These are phyloP conservation scores for Podotricha telesiphe DNA, from an alignment of 2,888 invertebrate genomes.

Conservation along the genomic window DNA sequence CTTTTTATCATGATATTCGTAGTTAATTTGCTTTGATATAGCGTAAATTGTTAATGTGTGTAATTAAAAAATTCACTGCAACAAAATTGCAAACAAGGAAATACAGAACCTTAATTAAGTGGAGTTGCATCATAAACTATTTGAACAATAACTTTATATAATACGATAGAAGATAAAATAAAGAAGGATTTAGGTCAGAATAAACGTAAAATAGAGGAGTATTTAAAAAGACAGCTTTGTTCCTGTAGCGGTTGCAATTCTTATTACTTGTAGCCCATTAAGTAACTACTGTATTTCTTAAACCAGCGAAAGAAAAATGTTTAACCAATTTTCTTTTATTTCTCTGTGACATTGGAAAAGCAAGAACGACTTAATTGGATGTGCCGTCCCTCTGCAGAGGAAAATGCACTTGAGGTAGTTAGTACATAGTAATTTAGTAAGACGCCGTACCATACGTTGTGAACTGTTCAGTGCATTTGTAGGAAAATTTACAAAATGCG, in stretches of 20 bases:
- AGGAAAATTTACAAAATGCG: not conserved
- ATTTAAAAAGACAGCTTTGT: slow-evolving; percentile 19
- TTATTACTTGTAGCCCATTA: slow-evolving; percentile 33
- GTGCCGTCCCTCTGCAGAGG: slow-evolving; percentile 50
- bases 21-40: too few species aligned
- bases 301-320: slow-evolving; percentile 51
- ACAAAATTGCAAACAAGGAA: not conserved
- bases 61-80: not conserved
- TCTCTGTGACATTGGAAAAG: slow-evolving; percentile 53
- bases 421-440: slow-evolving; percentile 45
- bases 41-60: not conserved
- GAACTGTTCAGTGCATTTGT: slow-evolving; percentile 18
- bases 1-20: too few species aligned
- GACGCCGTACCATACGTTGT: slow-evolving; percentile 39
- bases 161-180: slow-evolving; percentile 2
- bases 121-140: not conserved
- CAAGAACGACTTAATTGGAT: slow-evolving; percentile 57
- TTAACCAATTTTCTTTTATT: slow-evolving; percentile 60
- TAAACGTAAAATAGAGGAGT: slow-evolving; percentile 25
- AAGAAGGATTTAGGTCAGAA: slow-evolving; percentile 7
- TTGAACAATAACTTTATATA: slow-evolving; percentile 10
- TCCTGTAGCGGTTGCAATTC: slow-evolving; percentile 32
- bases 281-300: slow-evolving; percentile 40
- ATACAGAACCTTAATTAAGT: not conserved
- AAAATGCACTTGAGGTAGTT: slow-evolving; percentile 52